phyloP scores from a whole-genome alignment of 2,797 vertebrate genomes.

The Argya squamiceps region DNA sequence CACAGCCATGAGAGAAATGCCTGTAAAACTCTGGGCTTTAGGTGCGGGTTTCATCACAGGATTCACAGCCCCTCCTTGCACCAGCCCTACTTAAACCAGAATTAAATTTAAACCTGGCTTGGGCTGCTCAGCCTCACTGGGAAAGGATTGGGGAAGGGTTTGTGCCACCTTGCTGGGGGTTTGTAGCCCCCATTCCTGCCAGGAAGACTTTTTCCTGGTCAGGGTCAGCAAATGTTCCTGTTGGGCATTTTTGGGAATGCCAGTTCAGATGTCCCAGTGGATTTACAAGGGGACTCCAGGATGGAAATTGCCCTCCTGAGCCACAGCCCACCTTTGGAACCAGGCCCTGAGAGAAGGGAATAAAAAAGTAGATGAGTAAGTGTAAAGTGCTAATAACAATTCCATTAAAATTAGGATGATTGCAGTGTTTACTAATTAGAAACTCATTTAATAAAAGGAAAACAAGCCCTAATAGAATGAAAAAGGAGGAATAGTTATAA shows the following conservation, averaged over 20 bases:
- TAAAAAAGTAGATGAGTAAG: background rate
- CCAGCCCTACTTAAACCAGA: background rate
- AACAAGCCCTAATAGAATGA: background rate
- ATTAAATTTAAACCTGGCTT: background rate
- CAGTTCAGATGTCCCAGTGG: background rate
- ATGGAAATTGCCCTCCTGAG: background rate
- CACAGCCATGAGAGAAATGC: background rate
- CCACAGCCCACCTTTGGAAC: background rate
- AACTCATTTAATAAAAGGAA: background rate
- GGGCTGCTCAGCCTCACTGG: background rate
- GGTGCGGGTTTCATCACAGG: background rate
- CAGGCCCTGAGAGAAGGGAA: background rate
- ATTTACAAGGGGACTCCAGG: background rate
- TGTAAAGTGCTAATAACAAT: background rate
- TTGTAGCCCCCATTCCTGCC: fast-evolving
- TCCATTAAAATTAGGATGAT: background rate
- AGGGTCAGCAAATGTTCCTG: background rate
- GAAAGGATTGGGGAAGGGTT: background rate
- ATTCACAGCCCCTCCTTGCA: background rate
- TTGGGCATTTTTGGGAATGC: background rate
- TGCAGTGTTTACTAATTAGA: background rate
- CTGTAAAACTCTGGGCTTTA: fast-evolving
- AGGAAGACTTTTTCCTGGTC: too few relatives aligned
- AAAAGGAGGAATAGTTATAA: background rate
- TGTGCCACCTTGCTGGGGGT: background rate